Evolutionary conservation across 1,140 invertebrate genomes (phyloP).

Genomic region (Vanessa tameamea): DNA sequence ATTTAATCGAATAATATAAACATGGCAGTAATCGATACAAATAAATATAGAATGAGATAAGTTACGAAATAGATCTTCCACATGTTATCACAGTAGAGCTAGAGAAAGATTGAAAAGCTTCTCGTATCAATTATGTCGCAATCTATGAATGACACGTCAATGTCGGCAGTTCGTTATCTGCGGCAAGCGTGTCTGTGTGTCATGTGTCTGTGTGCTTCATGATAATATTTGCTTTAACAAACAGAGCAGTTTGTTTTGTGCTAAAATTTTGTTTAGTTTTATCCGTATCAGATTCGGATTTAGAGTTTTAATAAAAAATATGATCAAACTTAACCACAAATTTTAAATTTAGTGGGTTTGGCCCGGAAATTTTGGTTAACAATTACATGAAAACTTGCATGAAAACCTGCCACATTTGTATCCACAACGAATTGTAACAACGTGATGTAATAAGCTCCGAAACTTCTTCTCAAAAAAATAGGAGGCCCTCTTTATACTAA

Average conservation of each 20-base stretch:
- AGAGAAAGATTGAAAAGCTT: background rate
- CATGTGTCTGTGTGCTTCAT: background rate
- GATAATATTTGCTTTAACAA: background rate
- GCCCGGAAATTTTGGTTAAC: no score
- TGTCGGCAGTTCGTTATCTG: constrained; percentile 34
- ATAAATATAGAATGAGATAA: background rate
- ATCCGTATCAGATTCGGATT: background rate
- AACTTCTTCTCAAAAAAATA: no score
- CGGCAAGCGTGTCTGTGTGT: background rate
- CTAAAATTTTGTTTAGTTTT: background rate
- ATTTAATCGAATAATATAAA: no score
- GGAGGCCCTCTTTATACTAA: no score
- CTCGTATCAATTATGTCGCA: constrained; percentile 33
- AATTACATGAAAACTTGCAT: no score
- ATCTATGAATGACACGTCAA: constrained; percentile 47
- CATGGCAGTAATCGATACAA: background rate
- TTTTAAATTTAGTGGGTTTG: no score
- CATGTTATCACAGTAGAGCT: constrained; percentile 17
- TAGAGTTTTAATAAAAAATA: no score
- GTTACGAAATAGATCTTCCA: constrained; percentile 9
- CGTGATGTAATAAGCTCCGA: no score
- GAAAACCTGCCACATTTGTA: no score
- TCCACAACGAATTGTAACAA: no score
- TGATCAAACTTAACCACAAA: no score
- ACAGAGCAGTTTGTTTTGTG: constrained; percentile 5